These are phyloP conservation scores for Hemiscyllium ocellatum DNA, from an alignment of 2,113 vertebrate genomes.

Conservation along the genomic window DNA sequence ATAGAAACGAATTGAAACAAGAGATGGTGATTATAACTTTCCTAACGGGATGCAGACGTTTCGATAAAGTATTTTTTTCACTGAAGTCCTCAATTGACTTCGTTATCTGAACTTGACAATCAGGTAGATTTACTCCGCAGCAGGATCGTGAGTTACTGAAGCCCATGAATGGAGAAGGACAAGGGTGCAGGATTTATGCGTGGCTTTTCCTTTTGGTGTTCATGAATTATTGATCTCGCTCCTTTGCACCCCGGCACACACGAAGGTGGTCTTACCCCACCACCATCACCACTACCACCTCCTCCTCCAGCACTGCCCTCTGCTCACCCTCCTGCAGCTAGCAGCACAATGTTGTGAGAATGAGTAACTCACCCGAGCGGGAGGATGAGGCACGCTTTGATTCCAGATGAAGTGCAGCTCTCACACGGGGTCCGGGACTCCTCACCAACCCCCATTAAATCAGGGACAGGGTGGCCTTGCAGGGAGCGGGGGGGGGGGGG, in stretches of 20 bases:
- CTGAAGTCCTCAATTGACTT: not conserved
- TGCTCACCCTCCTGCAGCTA: not conserved
- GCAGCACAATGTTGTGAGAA: slow-evolving; percentile 2
- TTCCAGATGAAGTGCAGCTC: slow-evolving; percentile 17
- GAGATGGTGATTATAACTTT: not conserved
- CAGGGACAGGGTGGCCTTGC: not conserved
- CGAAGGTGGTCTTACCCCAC: not conserved
- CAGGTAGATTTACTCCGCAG: slow-evolving; percentile 4
- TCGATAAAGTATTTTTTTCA: not conserved
- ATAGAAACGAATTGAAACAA: not conserved
- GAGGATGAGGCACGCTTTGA: slow-evolving; percentile 14
- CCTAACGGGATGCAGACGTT: not conserved
- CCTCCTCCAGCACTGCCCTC: no score
- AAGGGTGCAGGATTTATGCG: not conserved
- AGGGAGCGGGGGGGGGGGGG: not conserved
- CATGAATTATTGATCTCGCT: not conserved
- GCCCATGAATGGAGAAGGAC: not conserved
- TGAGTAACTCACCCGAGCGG: slow-evolving; percentile 17
- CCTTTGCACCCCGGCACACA: not conserved
- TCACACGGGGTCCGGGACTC: not conserved
- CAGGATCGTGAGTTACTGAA: not conserved
- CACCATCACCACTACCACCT: no score
- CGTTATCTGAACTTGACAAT: slow-evolving; percentile 7
- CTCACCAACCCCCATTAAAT: not conserved
- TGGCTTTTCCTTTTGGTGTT: not conserved